Conservation (phyloP, 2,113 vertebrate genomes). For the Dendrocopos noguchii region DNA sequence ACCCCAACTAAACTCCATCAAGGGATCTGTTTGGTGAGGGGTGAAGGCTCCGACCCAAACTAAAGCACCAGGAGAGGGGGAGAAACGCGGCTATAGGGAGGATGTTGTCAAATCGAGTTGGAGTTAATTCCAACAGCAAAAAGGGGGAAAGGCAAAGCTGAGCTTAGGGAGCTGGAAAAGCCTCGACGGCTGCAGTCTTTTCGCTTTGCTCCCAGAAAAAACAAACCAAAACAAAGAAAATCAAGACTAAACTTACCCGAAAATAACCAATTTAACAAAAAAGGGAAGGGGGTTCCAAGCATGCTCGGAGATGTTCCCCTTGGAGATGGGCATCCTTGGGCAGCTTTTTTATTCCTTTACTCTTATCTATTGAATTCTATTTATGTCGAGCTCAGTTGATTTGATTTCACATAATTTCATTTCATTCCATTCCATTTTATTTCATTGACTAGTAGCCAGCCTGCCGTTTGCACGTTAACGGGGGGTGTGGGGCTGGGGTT, state of each 20-base stretch:
- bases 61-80: not conserved
- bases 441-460: not conserved
- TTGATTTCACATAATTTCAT: no score
- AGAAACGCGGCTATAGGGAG: not conserved
- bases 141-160: not conserved
- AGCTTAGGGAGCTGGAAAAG: not conserved
- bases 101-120: not conserved
- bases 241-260: accelerated
- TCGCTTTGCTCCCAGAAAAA: not conserved
- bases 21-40: not conserved
- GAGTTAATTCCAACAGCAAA: not conserved
- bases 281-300: not conserved
- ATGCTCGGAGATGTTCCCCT: not conserved
- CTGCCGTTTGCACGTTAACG: not conserved
- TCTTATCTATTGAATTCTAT: not conserved
- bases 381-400: not conserved
- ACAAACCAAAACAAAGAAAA: no score
- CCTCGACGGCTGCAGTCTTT: not conserved
- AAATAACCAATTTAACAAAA: not conserved
- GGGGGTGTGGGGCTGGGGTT: not conserved
- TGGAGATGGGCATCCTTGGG: not conserved
- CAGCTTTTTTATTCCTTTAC: not conserved
- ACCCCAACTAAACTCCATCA: not conserved
- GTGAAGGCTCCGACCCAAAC: not conserved
- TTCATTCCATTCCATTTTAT: not conserved